Evolutionary conservation across 2,113 vertebrate genomes (phyloP).

Genomic region (Takifugu bimaculatus): DNA sequence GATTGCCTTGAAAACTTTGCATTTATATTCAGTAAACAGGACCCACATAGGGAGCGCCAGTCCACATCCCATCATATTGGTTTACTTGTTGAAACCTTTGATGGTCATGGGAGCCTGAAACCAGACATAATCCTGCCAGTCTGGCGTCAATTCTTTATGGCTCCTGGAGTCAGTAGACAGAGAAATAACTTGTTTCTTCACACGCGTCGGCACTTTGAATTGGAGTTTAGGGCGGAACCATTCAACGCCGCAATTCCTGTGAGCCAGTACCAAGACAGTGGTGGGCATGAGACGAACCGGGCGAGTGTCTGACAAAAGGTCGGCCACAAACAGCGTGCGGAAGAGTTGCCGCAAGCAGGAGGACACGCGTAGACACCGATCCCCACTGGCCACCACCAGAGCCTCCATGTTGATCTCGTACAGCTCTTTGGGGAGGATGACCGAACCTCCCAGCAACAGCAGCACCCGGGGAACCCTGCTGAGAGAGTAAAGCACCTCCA

Average conservation of each 20-base stretch:
- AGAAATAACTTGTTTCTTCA: constrained; percentile 79
- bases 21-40: constrained; percentile 24
- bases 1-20: constrained; percentile 2
- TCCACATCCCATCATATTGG: not conserved
- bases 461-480: constrained; percentile 87
- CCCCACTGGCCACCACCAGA: constrained; percentile 67
- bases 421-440: constrained; percentile 84
- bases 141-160: constrained; percentile 1
- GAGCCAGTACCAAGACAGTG: constrained; percentile 82
- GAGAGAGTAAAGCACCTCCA: constrained; percentile 85
- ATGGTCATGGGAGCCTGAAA: constrained; percentile 89
- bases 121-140: constrained; percentile 87
- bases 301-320: constrained; percentile 85
- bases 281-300: constrained; percentile 79
- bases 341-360: constrained; percentile 87
- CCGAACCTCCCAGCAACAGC: constrained; percentile 86
- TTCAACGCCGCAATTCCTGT: constrained; percentile 84
- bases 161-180: constrained; percentile 73
- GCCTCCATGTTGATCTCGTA: constrained; percentile 91
- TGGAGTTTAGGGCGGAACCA: constrained; percentile 93
- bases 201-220: constrained; percentile 83
- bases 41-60: constrained; percentile 2
- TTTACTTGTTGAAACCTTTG: constrained; percentile 83
- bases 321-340: constrained; percentile 86
- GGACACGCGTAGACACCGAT: constrained; percentile 75